Conservation (phyloP, 2,888 invertebrate species). For the Bombylius discolor region DNA sequence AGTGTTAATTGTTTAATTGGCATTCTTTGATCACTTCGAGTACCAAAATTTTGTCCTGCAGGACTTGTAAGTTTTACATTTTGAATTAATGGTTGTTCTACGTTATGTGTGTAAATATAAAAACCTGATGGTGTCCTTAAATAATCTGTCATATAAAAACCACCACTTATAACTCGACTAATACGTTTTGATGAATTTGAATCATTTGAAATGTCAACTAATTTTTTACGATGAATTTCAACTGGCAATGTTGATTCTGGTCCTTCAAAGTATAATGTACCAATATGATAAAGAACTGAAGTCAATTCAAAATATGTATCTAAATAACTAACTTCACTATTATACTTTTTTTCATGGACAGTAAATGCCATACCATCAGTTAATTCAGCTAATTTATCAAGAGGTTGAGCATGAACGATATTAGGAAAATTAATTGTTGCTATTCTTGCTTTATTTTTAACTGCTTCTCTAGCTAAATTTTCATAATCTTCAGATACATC, state of each 20-base stretch:
- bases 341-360: conserved; percentile 41
- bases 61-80: conserved; percentile 40
- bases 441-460: conserved; percentile 37
- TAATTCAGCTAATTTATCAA: conserved; percentile 37
- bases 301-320: conserved; percentile 43
- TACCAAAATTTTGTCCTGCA: conserved; percentile 36
- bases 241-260: conserved; percentile 35
- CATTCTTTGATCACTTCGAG: conserved; percentile 38
- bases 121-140: conserved; percentile 41
- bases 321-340: conserved; percentile 39
- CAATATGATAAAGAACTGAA: conserved; percentile 38
- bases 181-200: conserved; percentile 8
- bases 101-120: conserved; percentile 41
- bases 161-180: conserved; percentile 37
- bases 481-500: conserved; percentile 31
- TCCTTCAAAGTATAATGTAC: conserved; percentile 38
- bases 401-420: conserved; percentile 32
- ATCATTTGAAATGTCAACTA: conserved; percentile 15
- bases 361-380: conserved; percentile 39
- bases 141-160: conserved; percentile 41
- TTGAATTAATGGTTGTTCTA: conserved; percentile 40
- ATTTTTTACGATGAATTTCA: conserved; percentile 26
- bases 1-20: conserved; percentile 41
- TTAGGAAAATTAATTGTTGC: conserved; percentile 44
- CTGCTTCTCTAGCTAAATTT: conserved; percentile 27